phyloP scores from a whole-genome alignment of 2,113 vertebrate genomes.

The Mirounga angustirostris region DNA sequence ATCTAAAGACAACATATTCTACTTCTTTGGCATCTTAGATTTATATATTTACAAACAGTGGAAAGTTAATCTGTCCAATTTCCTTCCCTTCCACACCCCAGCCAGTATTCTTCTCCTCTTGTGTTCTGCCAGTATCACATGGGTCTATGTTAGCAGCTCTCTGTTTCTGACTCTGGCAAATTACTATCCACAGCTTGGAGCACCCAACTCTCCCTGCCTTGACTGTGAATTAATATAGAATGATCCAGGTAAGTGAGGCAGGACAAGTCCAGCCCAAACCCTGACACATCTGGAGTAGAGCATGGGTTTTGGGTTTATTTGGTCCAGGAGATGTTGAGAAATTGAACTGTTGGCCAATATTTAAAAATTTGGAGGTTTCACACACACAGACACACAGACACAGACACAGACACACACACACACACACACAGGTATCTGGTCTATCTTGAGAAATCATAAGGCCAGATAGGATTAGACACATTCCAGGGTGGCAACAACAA shows the following conservation, averaged over 20 bases:
- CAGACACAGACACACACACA: neutral
- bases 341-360: neutral
- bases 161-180: neutral
- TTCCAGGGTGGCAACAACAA: neutral
- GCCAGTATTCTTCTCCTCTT: neutral
- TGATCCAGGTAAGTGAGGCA: neutral
- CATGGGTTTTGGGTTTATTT: neutral
- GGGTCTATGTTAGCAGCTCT: neutral
- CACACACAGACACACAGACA: neutral
- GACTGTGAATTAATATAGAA: neutral
- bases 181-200: no score
- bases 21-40: constrained; percentile 62
- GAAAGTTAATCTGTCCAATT: constrained; percentile 45
- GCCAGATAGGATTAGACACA: no score
- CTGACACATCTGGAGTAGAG: neutral
- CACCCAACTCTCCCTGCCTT: neutral
- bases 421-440: neutral
- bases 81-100: neutral
- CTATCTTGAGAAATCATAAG: constrained; percentile 12
- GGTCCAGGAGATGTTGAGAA: neutral
- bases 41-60: constrained; percentile 63
- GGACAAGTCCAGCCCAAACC: neutral
- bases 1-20: constrained; percentile 38
- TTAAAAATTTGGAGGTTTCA: neutral
- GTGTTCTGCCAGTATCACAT: neutral